Evolutionary conservation across 2,888 invertebrate genomes (phyloP), one percentile per base, ranked within the genome.

Genomic region (Cataglyphis cursor): DNA sequence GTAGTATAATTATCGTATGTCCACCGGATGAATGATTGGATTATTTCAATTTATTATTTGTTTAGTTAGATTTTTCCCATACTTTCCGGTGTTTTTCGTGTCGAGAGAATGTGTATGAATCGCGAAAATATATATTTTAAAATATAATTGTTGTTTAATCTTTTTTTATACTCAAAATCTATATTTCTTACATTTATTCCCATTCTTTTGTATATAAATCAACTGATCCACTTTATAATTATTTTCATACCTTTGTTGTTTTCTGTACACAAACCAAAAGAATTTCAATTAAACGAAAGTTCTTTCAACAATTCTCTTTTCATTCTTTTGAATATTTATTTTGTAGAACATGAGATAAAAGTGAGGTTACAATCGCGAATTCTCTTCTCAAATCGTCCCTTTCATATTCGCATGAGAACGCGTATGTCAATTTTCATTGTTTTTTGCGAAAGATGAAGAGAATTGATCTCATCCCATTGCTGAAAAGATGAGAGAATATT

Each of bases 401-500:
- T 66, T 68, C 70, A 48, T 82, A 72, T 57, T 21, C 21, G 15
- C 54, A 54, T 85, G 78, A 76, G 74, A 86, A 65, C 44, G 72
- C 59, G 4, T 18, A 44, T 24, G 78, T 80, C 70, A 72, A 72
- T 80, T 59, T 59, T 44, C 72, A 72, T 59, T 80, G 57, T 70
- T 70, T 31, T 15, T 70, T 41, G 31, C 57, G 44, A 59, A 59
- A 35, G 72, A 80, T 44, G 24, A n/a, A n/a, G n/a, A 59, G 72
- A 83, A 72, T 83, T 76, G 82, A 88, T 85, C 86, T 74, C 78
- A 80, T 24, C 31, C 81, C 59, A 70, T 68, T 59, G 70, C 21
- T 57, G 41, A 31, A 44, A 38, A 62, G 62, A 38, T 31, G 51
- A 41, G 66, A 68, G 83, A 82, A 88, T 87, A 85, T 82, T 88